Base-by-base conservation (phyloP, 2,113 vertebrate genomes). In the Numida meleagris region DNA sequence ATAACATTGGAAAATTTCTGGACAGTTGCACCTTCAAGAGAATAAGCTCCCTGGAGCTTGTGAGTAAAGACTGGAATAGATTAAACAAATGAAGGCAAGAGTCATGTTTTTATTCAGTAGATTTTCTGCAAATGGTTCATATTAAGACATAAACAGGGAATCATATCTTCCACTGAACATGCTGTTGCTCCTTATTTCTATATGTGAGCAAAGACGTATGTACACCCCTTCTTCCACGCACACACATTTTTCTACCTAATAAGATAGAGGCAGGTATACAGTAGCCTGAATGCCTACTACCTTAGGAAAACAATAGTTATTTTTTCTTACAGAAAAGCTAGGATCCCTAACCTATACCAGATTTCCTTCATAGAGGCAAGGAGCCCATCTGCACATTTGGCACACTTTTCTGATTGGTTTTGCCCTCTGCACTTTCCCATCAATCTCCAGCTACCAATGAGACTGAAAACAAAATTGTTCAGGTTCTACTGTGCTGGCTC, bases 221-320 rank as follows among this genome's bases (percentile, higher is more conserved):
- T 38, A 51, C 5, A 38, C 6, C 14, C 18, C 5, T 76, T 4
- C 13, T 3, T 3, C 9, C 6, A 48, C 10, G 7, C 2, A 27
- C 12, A 10, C 2, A 31, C 10, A 4, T 81, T 55, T 68, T 86
- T 53, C 34, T 4, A 5, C 13, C 17, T 73, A 12, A 42, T 25
- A 88, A 50, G 55, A 13, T 86, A 34, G 58, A 72, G 27, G 61
- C 4, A 58, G 3, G 55, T 16, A 27, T 4, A 23, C 10, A 40
- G 20, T 73, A 83, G 5, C 8, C 27, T 73, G 9, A 17, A 25
- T 62, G 20, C 3, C 21, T 81, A 36, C 25, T 63, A 21, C 33
- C 10, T 67, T 14, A 59, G 24, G 12, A 77, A 65, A 82, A 61
- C 1, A 70, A 6, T 3, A 0, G 3, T 11, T 2, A 1, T 59